Percentiles rank a stretch among this genome's conserved stretches.
Conservation (phyloP, 1,140 invertebrate species). For the Eueides isabella region DNA sequence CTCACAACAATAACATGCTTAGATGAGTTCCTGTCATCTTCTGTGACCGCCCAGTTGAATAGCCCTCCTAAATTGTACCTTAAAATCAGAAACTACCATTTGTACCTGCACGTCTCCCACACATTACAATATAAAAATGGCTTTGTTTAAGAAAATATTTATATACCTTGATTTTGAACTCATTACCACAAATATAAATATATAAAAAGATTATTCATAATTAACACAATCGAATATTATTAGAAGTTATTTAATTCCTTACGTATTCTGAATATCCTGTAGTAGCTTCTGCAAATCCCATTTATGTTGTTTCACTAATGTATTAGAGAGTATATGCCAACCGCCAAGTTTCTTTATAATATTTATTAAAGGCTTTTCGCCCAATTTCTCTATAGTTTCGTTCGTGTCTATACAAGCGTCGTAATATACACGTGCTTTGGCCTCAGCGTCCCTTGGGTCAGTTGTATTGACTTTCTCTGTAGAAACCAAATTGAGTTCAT, state of each 20-base stretch:
- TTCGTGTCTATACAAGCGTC: conserved; percentile 96
- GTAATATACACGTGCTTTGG: conserved; percentile 95
- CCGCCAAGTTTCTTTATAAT: conserved; percentile 89
- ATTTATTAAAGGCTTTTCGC: conserved; percentile 89
- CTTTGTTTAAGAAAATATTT: too few species aligned
- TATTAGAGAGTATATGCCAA: conserved; percentile 86
- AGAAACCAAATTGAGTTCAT: conserved; percentile 18
- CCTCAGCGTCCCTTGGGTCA: conserved; percentile 85
- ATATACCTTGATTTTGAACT: too few species aligned
- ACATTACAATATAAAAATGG: too few species aligned
- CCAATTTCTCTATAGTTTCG: conserved; percentile 90
- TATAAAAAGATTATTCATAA: too few species aligned
- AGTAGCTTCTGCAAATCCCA: conserved; percentile 91
- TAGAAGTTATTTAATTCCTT: conserved; percentile 30
- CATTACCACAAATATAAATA: too few species aligned
- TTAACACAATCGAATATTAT: too few species aligned
- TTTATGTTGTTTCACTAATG: conserved; percentile 63
- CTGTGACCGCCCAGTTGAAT: conserved; percentile 95
- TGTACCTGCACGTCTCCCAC: background rate
- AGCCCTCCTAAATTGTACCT: conserved; percentile 93
- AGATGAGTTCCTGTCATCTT: conserved; percentile 96
- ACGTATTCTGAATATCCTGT: conserved; percentile 91
- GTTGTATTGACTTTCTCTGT: conserved; percentile 66
- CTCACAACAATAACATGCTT: conserved; percentile 92
- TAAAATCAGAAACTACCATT: conserved; percentile 40